phyloP scores from a whole-genome alignment of 1,140 invertebrate species.

The Venturia canescens region DNA sequence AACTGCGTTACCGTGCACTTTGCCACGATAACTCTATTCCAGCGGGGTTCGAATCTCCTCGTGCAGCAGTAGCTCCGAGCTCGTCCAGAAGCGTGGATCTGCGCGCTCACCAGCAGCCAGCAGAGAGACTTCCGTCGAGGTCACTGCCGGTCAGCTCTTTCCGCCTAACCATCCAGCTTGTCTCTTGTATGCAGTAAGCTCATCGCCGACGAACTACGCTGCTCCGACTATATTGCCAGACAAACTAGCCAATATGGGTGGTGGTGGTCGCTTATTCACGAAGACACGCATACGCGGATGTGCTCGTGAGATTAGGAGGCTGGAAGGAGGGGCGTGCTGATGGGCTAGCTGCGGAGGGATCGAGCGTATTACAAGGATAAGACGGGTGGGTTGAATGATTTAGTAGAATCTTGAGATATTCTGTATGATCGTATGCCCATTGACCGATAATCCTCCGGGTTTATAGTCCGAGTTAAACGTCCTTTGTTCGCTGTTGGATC shows the following conservation, averaged over 20 bases:
- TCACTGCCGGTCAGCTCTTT: conserved; percentile 45
- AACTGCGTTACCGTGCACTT: conserved; percentile 76
- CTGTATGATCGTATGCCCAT: not conserved
- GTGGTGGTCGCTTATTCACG: not conserved
- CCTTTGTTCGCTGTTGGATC: too few species aligned
- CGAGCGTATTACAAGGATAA: conserved; percentile 11
- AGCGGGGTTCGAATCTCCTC: conserved; percentile 33
- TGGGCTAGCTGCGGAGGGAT: not conserved
- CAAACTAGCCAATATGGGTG: conserved; percentile 59
- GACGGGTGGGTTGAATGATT: not conserved
- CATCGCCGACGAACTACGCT: conserved; percentile 49
- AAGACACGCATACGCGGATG: not conserved
- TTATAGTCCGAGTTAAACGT: too few species aligned
- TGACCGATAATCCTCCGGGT: not conserved
- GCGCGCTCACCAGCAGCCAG: not conserved
- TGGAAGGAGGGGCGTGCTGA: not conserved
- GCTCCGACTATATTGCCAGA: conserved; percentile 59
- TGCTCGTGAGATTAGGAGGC: not conserved
- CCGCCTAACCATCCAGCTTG: not conserved
- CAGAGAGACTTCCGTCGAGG: conserved; percentile 11
- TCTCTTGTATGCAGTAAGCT: conserved; percentile 43
- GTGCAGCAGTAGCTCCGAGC: conserved; percentile 5
- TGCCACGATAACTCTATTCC: conserved; percentile 73
- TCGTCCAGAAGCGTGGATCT: conserved; percentile 43
- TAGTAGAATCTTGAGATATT: not conserved